Percentiles rank a stretch among this genome's conserved stretches.
Conservation (phyloP, 2,888 invertebrate species). For the Orthonychiurus folsomi region DNA sequence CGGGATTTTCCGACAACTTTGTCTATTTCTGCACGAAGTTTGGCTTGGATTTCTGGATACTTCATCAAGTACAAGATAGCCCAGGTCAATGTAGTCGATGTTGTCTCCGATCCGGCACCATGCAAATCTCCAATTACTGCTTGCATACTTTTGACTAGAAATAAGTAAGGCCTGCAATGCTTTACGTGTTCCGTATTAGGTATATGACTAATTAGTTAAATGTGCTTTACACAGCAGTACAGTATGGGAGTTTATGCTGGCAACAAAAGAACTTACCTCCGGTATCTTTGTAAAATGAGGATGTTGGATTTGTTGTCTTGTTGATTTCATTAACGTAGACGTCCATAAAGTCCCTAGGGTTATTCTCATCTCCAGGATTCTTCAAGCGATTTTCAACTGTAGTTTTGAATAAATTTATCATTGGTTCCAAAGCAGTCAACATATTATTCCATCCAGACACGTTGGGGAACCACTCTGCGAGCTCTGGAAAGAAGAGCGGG, state of each 20-base stretch:
- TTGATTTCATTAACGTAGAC: slow-evolving; percentile 19
- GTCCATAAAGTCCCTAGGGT: slow-evolving; percentile 18
- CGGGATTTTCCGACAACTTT: slow-evolving; percentile 18
- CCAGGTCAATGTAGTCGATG: slow-evolving; percentile 22
- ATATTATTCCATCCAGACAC: slow-evolving; percentile 7
- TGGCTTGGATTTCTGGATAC: slow-evolving; percentile 18
- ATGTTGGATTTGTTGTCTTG: slow-evolving; percentile 16
- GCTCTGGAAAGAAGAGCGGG: slow-evolving; percentile 13
- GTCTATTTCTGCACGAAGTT: slow-evolving; percentile 24
- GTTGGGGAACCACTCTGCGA: slow-evolving; percentile 5
- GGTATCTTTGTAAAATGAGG: slow-evolving; percentile 14
- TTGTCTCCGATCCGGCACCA: slow-evolving; percentile 23
- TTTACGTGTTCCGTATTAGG: too few relatives aligned
- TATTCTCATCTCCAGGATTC: slow-evolving; percentile 6
- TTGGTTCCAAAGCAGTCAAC: neutral
- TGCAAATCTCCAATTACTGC: slow-evolving; percentile 20
- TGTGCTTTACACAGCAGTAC: too few relatives aligned
- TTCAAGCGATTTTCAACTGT: slow-evolving; percentile 7
- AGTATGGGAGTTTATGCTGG: too few relatives aligned
- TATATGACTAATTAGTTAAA: too few relatives aligned
- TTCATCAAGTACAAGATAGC: slow-evolving; percentile 19
- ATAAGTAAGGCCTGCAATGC: too few relatives aligned
- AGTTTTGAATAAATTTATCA: slow-evolving; percentile 5
- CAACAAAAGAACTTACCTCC: slow-evolving; percentile 1
- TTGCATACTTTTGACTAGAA: slow-evolving; percentile 9